Evolutionary conservation across 2,113 vertebrate species (phyloP).

Genomic region (Uropsilus gracilis): DNA sequence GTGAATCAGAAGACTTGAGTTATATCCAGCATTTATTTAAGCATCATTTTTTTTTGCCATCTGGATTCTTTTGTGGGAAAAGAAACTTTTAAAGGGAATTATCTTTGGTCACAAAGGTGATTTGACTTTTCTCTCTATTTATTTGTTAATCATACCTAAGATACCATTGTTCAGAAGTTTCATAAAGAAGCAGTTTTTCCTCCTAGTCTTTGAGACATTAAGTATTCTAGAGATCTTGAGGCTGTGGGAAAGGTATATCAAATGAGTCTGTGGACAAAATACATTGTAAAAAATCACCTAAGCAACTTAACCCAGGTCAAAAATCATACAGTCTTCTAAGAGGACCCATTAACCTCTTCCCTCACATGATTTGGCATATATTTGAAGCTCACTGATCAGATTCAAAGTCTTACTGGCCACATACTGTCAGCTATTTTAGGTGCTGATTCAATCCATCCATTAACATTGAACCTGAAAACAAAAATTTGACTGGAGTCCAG

Average conservation of each 20-base stretch:
- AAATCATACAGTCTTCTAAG: not conserved
- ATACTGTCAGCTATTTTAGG: not conserved
- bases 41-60: conserved; percentile 90
- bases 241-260: not conserved
- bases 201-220: not conserved
- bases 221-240: conserved; percentile 12
- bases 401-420: not conserved
- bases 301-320: conserved; percentile 2
- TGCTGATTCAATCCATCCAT: not conserved
- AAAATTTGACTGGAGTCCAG: not conserved
- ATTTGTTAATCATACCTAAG: conserved; percentile 84
- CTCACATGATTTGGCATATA: not conserved
- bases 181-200: conserved; percentile 64
- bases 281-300: not conserved
- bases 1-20: conserved; percentile 87
- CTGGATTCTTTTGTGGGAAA: conserved; percentile 85
- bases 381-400: not conserved
- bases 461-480: not conserved
- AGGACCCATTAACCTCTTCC: not conserved
- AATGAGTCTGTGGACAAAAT: conserved; percentile 26
- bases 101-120: conserved; percentile 85
- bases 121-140: conserved; percentile 85
- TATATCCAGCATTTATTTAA: conserved; percentile 88
- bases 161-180: conserved; percentile 82
- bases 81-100: conserved; percentile 83